Percentiles rank a stretch among this genome's conserved stretches.
Evolutionary conservation across 2,888 invertebrate genomes (phyloP).

Genomic region (Synergus gifuensis): DNA sequence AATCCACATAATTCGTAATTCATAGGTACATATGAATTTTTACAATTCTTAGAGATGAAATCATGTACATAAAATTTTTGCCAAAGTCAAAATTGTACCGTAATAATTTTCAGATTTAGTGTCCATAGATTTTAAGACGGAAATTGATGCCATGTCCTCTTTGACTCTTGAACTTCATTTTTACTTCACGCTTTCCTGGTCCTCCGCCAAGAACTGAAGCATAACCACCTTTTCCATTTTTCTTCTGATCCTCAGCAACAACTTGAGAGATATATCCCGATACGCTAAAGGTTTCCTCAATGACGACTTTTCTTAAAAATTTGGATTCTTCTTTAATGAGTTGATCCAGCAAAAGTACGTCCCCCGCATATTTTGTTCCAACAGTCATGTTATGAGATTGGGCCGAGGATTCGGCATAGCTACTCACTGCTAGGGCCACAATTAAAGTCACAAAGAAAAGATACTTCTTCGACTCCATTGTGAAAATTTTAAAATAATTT

Average conservation of each 20-base stretch:
- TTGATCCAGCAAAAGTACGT: slow-evolving; percentile 56
- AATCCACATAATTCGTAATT: too few species aligned
- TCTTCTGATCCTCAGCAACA: slow-evolving; percentile 75
- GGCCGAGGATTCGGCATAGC: not conserved
- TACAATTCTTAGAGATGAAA: too few species aligned
- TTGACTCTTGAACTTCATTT: slow-evolving; percentile 76
- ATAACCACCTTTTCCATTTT: slow-evolving; percentile 77
- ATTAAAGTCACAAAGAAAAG: slow-evolving; percentile 9
- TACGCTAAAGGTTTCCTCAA: not conserved
- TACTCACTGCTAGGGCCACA: not conserved
- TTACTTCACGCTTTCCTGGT: slow-evolving; percentile 66
- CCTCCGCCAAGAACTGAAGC: slow-evolving; percentile 74
- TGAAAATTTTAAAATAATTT: too few species aligned
- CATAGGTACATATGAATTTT: too few species aligned
- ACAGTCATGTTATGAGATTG: slow-evolving; percentile 58
- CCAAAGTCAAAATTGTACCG: too few species aligned
- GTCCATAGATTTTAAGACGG: not conserved
- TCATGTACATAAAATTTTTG: too few species aligned
- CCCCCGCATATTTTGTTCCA: too few species aligned
- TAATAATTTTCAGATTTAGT: too few species aligned
- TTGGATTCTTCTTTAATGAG: slow-evolving; percentile 65
- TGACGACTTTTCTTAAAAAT: slow-evolving; percentile 58
- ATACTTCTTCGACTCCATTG: slow-evolving; percentile 12
- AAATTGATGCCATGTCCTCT: slow-evolving; percentile 76
- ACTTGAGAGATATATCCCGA: slow-evolving; percentile 73